phyloP scores from a whole-genome alignment of 2,888 invertebrate species.

The Galerucella pusilla region DNA sequence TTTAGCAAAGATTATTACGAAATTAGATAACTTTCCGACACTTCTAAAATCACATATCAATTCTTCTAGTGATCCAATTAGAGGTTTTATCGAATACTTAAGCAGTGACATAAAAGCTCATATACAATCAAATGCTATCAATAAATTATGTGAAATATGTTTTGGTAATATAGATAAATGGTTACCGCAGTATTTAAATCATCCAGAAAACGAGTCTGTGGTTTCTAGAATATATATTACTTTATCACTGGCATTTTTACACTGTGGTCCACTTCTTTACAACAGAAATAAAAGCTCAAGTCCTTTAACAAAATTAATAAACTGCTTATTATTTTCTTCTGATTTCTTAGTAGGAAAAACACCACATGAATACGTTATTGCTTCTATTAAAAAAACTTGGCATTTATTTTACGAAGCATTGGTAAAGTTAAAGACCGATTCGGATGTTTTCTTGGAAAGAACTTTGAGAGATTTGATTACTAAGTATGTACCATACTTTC shows the following conservation, averaged over 20 bases:
- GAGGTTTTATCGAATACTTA: conserved; percentile 56
- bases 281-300: conserved; percentile 61
- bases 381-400: conserved; percentile 67
- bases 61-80: conserved; percentile 52
- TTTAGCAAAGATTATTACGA: conserved; percentile 54
- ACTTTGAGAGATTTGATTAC: conserved; percentile 66
- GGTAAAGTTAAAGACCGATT: conserved; percentile 64
- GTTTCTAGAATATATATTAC: conserved; percentile 58
- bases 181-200: conserved; percentile 52
- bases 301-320: conserved; percentile 67
- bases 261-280: conserved; percentile 59
- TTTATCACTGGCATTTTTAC: conserved; percentile 56
- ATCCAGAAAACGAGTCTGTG: conserved; percentile 55
- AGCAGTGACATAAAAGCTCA: conserved; percentile 48
- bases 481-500: conserved; percentile 59
- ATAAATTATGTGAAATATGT: conserved; percentile 56
- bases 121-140: conserved; percentile 43
- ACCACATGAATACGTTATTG: conserved; percentile 62
- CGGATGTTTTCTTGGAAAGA: conserved; percentile 66
- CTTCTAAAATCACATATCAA: conserved; percentile 47
- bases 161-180: conserved; percentile 57
- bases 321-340: conserved; percentile 67
- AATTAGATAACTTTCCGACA: conserved; percentile 53
- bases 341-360: conserved; percentile 66
- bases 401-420: conserved; percentile 68